Conservation (phyloP, 2,113 vertebrate genomes). For the Motacilla alba region DNA sequence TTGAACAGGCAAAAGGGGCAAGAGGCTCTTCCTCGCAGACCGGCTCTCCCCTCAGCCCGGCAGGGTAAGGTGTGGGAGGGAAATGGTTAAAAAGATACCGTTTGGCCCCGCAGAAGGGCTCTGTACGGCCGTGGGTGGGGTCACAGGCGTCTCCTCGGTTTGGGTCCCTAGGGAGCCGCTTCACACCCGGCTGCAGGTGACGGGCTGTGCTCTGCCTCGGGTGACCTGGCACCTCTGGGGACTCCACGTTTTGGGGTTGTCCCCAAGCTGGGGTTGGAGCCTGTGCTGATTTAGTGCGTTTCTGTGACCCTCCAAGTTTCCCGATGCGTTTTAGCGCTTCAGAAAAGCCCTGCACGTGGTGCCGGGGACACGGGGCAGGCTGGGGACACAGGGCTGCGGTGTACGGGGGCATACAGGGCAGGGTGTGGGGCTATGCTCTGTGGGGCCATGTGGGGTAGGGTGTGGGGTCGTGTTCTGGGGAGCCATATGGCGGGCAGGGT, state of each 20-base stretch:
- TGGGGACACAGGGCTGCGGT: accelerated
- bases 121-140: not conserved
- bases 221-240: accelerated
- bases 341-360: accelerated
- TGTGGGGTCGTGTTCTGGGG: not conserved
- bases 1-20: not conserved
- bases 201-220: not conserved
- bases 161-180: not conserved
- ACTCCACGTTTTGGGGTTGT: accelerated
- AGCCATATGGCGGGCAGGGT: not conserved
- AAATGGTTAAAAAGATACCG: not conserved
- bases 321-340: not conserved
- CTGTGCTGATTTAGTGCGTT: accelerated
- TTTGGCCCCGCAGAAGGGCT: not conserved
- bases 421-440: not conserved
- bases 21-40: not conserved
- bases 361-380: accelerated
- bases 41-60: accelerated
- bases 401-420: not conserved
- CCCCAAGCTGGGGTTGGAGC: not conserved
- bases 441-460: not conserved
- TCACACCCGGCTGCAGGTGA: accelerated
- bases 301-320: not conserved
- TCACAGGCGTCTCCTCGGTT: not conserved
- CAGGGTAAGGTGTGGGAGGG: accelerated